Conservation (phyloP, 2,888 invertebrate genomes). For the Sinopyrophorus schimmeli region DNA sequence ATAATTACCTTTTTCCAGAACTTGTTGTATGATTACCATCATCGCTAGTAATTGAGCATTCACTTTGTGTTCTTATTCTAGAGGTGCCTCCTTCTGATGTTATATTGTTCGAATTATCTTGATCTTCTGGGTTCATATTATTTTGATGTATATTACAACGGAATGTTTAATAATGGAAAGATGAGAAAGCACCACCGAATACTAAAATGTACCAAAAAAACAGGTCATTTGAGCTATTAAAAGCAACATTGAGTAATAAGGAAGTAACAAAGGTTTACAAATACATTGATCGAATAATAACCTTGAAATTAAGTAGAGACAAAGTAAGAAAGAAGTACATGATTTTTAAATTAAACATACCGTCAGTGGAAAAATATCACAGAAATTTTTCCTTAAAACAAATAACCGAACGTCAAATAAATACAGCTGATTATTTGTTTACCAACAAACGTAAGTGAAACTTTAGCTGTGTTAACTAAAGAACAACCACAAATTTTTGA, state of each 20-base stretch:
- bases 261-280: not conserved
- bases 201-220: conserved; percentile 36
- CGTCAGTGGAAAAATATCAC: conserved; percentile 27
- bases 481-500: too few relatives aligned
- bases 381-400: conserved; percentile 30
- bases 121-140: too few relatives aligned
- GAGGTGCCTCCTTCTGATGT: conserved; percentile 35
- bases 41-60: conserved; percentile 50
- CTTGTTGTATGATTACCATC: conserved; percentile 45
- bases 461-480: too few relatives aligned
- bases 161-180: conserved; percentile 1
- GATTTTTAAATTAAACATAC: too few relatives aligned
- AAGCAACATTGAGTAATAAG: conserved; percentile 34
- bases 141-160: not conserved
- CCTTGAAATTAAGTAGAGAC: too few relatives aligned
- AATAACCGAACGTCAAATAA: conserved; percentile 27
- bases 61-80: conserved; percentile 51
- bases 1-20: conserved; percentile 43
- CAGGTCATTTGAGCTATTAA: conserved; percentile 40
- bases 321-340: too few relatives aligned
- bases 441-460: conserved; percentile 37
- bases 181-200: conserved; percentile 1
- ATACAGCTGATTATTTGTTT: conserved; percentile 39
- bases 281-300: too few relatives aligned
- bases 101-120: conserved; percentile 32